These are phyloP conservation scores for Machaerirhynchus nigripectus DNA, from an alignment of 2,113 vertebrate species.

Conservation along the genomic window DNA sequence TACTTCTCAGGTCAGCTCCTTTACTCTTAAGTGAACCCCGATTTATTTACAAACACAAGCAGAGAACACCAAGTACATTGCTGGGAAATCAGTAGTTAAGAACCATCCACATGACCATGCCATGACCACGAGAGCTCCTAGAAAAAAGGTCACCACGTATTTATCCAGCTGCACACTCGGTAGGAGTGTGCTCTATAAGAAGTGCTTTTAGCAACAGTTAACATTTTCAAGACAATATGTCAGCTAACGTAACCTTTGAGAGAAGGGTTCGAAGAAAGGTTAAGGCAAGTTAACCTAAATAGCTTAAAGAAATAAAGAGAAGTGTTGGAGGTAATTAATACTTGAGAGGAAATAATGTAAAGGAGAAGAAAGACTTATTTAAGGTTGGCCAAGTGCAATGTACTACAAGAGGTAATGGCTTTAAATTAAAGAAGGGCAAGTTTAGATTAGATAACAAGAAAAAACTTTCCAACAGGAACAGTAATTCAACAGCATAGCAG, in stretches of 20 bases:
- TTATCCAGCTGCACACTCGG: not conserved
- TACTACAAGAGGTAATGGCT: slow-evolving; percentile 35
- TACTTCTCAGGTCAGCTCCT: not conserved
- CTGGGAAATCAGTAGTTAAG: not conserved
- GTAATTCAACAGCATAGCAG: not conserved
- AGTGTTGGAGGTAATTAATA: slow-evolving; percentile 52
- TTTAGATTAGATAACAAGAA: slow-evolving; percentile 40
- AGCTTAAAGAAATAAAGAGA: slow-evolving; percentile 48
- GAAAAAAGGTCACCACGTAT: slow-evolving; percentile 12
- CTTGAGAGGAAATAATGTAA: slow-evolving; percentile 33
- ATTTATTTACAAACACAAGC: not conserved
- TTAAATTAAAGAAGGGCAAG: slow-evolving; percentile 55
- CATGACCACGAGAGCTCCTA: not conserved
- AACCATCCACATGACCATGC: not conserved
- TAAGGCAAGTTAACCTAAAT: slow-evolving; percentile 55
- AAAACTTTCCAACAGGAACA: slow-evolving; percentile 26
- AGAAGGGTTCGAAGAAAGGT: slow-evolving; percentile 50
- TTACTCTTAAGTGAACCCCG: not conserved
- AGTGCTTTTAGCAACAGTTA: slow-evolving; percentile 53
- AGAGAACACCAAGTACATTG: not conserved
- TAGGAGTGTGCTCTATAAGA: not conserved
- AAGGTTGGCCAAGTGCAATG: slow-evolving; percentile 31
- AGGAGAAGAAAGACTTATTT: slow-evolving; percentile 34
- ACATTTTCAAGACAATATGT: slow-evolving; percentile 65
- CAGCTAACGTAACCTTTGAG: slow-evolving; percentile 54